Conservation (phyloP, 1,140 invertebrate genomes). For the Drosophila arizonae region DNA sequence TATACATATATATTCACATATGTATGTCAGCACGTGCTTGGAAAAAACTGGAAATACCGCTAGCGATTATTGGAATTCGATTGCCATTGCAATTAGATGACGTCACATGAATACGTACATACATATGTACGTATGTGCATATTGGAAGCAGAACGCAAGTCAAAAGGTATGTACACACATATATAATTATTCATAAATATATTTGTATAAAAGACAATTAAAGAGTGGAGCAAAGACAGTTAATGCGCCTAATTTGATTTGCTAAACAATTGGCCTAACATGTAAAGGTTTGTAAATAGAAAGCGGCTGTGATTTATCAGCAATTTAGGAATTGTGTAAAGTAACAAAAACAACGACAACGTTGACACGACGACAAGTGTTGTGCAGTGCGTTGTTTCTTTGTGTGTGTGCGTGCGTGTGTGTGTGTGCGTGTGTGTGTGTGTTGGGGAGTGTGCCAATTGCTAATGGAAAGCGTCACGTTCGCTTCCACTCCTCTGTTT, state of each 20-base stretch:
- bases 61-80: constrained; percentile 14
- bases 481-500: constrained; percentile 24
- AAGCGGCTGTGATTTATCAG: constrained; percentile 50
- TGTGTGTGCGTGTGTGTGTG: background rate
- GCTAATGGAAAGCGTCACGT: constrained; percentile 55
- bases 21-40: constrained; percentile 19
- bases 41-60: constrained; percentile 13
- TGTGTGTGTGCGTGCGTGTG: background rate
- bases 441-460: constrained; percentile 53
- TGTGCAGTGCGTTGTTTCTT: background rate
- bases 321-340: constrained; percentile 52
- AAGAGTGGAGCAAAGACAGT: background rate
- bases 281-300: constrained; percentile 50
- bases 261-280: constrained; percentile 4
- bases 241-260: constrained; percentile 15
- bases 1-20: no score
- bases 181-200: no score
- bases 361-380: constrained; percentile 14
- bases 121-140: background rate
- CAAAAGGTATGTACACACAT: background rate
- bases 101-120: constrained; percentile 3
- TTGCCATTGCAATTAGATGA: constrained; percentile 28
- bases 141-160: background rate
- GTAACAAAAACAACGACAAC: constrained; percentile 27
- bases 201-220: no score